Conservation (phyloP, 2,113 vertebrate species). For the Malurus alboscapulatus region DNA sequence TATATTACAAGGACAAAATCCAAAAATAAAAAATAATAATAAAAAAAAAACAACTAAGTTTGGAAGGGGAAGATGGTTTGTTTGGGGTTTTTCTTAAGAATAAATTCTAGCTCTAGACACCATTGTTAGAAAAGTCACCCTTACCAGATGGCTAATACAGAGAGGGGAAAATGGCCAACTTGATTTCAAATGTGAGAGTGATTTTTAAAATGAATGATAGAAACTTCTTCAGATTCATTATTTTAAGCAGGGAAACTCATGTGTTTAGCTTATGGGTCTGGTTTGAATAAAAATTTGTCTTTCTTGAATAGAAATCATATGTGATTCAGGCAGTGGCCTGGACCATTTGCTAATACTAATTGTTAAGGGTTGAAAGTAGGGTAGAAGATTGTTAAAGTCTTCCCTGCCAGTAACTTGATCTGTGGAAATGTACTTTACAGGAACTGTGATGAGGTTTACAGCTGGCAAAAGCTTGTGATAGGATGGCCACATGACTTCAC, state of each 20-base stretch:
- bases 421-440: constrained; percentile 79
- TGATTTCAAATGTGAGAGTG: constrained; percentile 76
- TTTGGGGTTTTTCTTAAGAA: not conserved
- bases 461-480: constrained; percentile 70
- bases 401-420: constrained; percentile 79
- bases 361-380: constrained; percentile 76
- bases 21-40: constrained; percentile 45
- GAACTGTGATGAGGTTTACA: constrained; percentile 79
- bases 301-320: constrained; percentile 81
- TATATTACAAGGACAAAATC: constrained; percentile 40
- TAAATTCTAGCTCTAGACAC: constrained; percentile 44
- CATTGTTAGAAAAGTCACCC: constrained; percentile 56
- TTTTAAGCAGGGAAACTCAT: constrained; percentile 70
- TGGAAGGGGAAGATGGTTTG: not conserved
- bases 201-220: constrained; percentile 77
- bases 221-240: constrained; percentile 76
- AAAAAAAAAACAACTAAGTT: not conserved
- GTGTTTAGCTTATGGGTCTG: constrained; percentile 75
- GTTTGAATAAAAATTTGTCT: constrained; percentile 80
- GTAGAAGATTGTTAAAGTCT: constrained; percentile 79
- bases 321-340: constrained; percentile 77
- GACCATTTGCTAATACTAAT: constrained; percentile 83
- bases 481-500: constrained; percentile 49
- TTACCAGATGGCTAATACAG: constrained; percentile 71
- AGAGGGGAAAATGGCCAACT: constrained; percentile 70